Conservation (phyloP, 2,888 invertebrate species). For the Ptychoptera contaminata region DNA sequence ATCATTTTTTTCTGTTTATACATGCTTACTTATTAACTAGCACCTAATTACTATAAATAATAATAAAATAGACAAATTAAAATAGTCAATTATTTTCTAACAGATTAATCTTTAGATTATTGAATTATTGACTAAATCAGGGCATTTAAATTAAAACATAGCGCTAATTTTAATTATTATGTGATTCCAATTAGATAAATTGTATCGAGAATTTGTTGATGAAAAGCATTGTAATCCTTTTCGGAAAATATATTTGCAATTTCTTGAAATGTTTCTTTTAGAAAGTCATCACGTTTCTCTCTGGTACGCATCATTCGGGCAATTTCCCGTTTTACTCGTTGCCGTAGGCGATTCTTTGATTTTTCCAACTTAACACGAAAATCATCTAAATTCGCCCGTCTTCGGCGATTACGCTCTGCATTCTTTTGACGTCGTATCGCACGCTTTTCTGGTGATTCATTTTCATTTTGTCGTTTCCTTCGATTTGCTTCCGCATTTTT, state of each 20-base stretch:
- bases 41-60: too few relatives aligned
- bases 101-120: too few relatives aligned
- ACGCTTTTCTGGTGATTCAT: constrained; percentile 23
- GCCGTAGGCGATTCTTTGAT: constrained; percentile 2
- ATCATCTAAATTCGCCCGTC: constrained; percentile 19
- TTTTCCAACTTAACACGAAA: constrained; percentile 1
- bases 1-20: too few relatives aligned
- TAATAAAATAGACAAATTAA: too few relatives aligned
- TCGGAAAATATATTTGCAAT: constrained; percentile 1
- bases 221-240: constrained; percentile 1
- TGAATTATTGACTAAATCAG: too few relatives aligned
- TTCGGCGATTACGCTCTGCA: constrained; percentile 27
- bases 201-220: constrained; percentile 1
- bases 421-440: constrained; percentile 30
- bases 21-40: too few relatives aligned
- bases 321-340: constrained; percentile 3
- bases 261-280: constrained; percentile 4
- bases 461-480: constrained; percentile 27
- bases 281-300: constrained; percentile 3
- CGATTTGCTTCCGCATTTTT: constrained; percentile 31
- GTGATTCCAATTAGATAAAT: too few relatives aligned
- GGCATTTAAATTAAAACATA: too few relatives aligned
- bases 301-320: constrained; percentile 3
- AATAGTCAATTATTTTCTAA: too few relatives aligned
- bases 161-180: too few relatives aligned